Evolutionary conservation across 2,888 invertebrate species (phyloP).

Genomic region (Emesis furor): DNA sequence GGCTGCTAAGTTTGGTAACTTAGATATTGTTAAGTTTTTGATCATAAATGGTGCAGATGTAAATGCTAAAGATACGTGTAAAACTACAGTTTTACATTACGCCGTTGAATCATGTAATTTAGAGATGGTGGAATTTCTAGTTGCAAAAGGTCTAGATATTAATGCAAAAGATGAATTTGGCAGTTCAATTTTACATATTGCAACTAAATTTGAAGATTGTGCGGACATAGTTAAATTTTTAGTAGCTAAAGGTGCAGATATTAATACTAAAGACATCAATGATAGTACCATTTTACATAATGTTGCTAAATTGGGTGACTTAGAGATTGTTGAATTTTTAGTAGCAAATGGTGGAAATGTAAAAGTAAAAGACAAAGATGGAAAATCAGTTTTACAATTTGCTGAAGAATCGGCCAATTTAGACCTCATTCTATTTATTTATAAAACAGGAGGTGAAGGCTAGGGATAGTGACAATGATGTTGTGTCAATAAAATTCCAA

Average conservation of each 20-base stretch:
- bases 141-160: not conserved
- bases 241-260: slow-evolving; percentile 21
- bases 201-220: not conserved
- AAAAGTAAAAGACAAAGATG: slow-evolving; percentile 29
- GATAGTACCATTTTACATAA: slow-evolving; percentile 7
- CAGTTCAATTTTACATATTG: slow-evolving; percentile 40
- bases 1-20: not conserved
- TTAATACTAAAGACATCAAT: slow-evolving; percentile 9
- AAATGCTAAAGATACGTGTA: slow-evolving; percentile 62
- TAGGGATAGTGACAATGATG: not conserved
- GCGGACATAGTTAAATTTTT: not conserved
- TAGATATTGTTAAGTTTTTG: not conserved
- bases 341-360: slow-evolving; percentile 24
- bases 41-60: not conserved
- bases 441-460: not conserved
- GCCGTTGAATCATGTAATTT: slow-evolving; percentile 9
- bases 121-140: not conserved
- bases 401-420: slow-evolving; percentile 15
- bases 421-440: not conserved
- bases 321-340: slow-evolving; percentile 33
- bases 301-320: slow-evolving; percentile 21
- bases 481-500: no score
- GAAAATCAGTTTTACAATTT: slow-evolving; percentile 8
- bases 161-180: slow-evolving; percentile 16
- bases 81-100: slow-evolving; percentile 45